Evolutionary conservation across 2,888 invertebrate species (phyloP), one percentile per base, ranked within the genome.

Genomic region (Calliphora vomitoria): DNA sequence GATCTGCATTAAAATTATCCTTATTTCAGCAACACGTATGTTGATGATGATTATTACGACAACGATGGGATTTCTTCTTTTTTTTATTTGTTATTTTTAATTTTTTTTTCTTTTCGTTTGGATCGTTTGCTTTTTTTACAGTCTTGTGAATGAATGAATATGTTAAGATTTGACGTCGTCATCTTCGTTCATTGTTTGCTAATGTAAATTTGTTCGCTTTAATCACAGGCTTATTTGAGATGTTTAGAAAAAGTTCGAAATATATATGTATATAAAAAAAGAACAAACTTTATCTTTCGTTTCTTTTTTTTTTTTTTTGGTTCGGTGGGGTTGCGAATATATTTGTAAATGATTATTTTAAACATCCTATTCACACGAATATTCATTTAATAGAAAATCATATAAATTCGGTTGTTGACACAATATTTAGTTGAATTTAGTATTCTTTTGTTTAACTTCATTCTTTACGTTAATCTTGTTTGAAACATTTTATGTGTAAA

Each of bases 181-280:
- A 41, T 69, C 58, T 25, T 69, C 35, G 31, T 8, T 35, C 18
- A 55, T 68, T 66, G 55, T 58, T 78, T 53, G 38, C 20, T 53
- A 69, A 80, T 69, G 62, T 80, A 60, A 62, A 72, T 81, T 64
- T 81, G 80, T 50, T 55, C 78, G 10, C 55, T 55, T 68, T 68
- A n/a, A 55, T 44, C 55, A 55, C 11, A 20, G 20, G 10, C 20
- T 20, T 58, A 20, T 44, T 31, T 53, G 0, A 78, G 55, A 20
- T 50, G 4, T 47, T 31, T 8, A 15, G 31, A 25, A 68, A n/a
- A 68, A 44, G 47, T 50, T 69, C n/a, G n/a, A 44, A 69, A 68
- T n/a, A 13, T 50, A n/a, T n/a, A n/a, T 25, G 1, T 25, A 25
- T 25, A 25, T 25, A 25, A 18, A 35, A 35, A 35, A 44, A 25